Percentiles rank a stretch among this genome's conserved stretches.
phyloP scores from a whole-genome alignment of 2,888 invertebrate species.

The Cylindroiulus punctatus region DNA sequence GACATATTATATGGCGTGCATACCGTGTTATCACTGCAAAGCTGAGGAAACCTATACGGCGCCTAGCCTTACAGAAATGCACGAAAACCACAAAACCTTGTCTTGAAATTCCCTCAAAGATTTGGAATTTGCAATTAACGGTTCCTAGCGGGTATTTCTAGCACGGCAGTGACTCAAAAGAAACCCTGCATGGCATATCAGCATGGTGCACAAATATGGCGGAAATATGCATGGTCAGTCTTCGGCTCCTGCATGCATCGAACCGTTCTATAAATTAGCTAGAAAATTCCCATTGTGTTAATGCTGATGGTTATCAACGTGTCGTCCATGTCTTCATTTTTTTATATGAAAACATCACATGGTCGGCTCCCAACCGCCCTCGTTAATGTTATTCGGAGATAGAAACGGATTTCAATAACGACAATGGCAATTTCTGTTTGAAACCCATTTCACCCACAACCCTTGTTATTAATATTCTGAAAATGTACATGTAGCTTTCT shows the following conservation, averaged over 20 bases:
- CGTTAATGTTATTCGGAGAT: neutral
- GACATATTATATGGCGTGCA: too few relatives aligned
- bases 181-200: neutral
- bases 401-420: neutral
- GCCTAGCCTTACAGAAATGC: neutral
- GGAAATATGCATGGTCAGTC: constrained; percentile 17
- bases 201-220: constrained; percentile 24
- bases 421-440: neutral
- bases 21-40: too few relatives aligned
- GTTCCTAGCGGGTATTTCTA: too few relatives aligned
- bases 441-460: neutral
- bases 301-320: neutral
- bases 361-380: neutral
- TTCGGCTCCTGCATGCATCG: neutral
- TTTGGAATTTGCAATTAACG: too few relatives aligned
- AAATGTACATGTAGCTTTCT: too few relatives aligned
- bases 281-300: constrained; percentile 11
- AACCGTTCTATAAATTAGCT: neutral
- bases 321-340: neutral
- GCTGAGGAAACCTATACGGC: too few relatives aligned
- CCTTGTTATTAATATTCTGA: neutral
- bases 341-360: neutral
- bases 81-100: neutral
- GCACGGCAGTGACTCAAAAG: neutral
- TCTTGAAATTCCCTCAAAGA: too few relatives aligned